Evolutionary conservation across 2,888 invertebrate species (phyloP), one percentile per base, ranked within the genome.

Genomic region (Epinotia brunnichana): DNA sequence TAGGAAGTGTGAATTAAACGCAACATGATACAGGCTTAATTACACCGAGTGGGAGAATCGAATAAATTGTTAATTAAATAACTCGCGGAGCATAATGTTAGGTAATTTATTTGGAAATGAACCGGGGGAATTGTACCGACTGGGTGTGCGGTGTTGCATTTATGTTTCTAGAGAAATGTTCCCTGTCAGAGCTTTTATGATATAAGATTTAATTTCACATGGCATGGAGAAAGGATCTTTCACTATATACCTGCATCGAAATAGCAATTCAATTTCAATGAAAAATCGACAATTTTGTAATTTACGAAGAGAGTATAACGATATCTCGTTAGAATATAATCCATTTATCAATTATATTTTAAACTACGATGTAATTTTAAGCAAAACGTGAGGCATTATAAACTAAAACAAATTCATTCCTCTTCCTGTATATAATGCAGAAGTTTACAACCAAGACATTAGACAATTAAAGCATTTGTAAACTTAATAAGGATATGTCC

Each of bases 81-180:
- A 73, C 72, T 80, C 78, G 78, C 76, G 77, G 80, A 82, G 82
- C 82, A 82, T 82, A 81, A 82, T 82, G 80, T 78, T 74, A 70
- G 74, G 78, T 82, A 84, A 85, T 87, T 87, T 84, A 86, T 84
- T 84, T 81, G 78, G 78, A 83, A 85, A 84, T 82, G 83, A 82
- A 77, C 76, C 77, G 78, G 78, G 48, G 29, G 41, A 48, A 63
- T 41, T 56, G 54, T 44, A 41, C n/a, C 44, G 1, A 57, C 19
- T 51, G 51, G 9, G 5, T 67, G 24, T 13, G 39, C 53, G 39
- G 21, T n/a, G 64, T 56, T 64, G 5, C 56, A 56, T 56, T 24
- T 56, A 35, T 35, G 56, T 15, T 24, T 56, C 54, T 21, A 54
- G 21, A 35, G 35, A 35, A 35, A 35, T 35, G 35, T 35, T 35